Base-by-base conservation (phyloP, 2,797 vertebrate genomes). In the Notamacropus eugenii region DNA sequence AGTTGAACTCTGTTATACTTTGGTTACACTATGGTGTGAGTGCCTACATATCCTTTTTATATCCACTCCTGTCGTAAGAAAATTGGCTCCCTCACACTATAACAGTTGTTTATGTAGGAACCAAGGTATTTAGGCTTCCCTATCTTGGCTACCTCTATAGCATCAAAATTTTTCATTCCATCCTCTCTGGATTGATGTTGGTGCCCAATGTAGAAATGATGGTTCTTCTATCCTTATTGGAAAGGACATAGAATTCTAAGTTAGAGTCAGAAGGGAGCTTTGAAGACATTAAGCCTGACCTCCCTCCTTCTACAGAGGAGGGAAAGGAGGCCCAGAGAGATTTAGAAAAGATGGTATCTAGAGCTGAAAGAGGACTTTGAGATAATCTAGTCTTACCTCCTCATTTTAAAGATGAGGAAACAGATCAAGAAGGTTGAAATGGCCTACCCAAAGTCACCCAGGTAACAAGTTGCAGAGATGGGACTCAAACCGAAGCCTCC, bases 71-170 rank as follows among this genome's bases (percentile, higher is more conserved):
- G 97, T 96, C 96, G 94, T 54, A 93, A 93, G 50, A 93, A 93
- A 97, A 97, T 97, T 93, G 97, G 93, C 92, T 95, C 97, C 0
- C 6, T 91, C 93, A 94, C 93, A 95, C 96, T 0, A 0, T 97
- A 97, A 95, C 95, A 54, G 90, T 97, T 96, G 96, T 97, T 98
- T 97, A 92, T 95, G 56, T 28, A 27, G 95, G 95, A 95, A 57
- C 93, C 93, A 96, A 93, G 94, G 92, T 58, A 54, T 91, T 93
- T 87, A 62, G 94, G 91, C 92, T 96, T 94, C 2, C 19, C 93
- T 92, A 94, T 74, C n/a, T 90, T 94, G 87, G 57, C 90, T 3
- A 28, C 16, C 55, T 50, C 92, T 46, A 29, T 54, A 96, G 96
- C 93, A 2, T 91, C 22, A 91, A 4, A 94, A 95, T 96, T 97